These are phyloP conservation scores for Craseonycteris thonglongyai DNA, from an alignment of 2,113 vertebrate species.

Conservation along the genomic window DNA sequence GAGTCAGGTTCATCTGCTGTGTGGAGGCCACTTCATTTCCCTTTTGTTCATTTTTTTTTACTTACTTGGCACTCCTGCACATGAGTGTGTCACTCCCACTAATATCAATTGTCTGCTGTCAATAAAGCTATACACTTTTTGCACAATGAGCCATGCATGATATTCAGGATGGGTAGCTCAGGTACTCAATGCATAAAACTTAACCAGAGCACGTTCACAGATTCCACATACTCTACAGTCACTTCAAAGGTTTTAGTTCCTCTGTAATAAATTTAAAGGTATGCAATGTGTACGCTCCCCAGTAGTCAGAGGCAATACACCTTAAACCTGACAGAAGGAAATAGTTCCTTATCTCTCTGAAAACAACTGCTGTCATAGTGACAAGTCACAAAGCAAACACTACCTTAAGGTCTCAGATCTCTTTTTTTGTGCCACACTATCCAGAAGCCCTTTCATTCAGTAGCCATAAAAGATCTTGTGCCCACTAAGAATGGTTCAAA, in stretches of 20 bases:
- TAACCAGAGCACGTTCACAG: background rate
- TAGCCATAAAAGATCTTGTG: background rate
- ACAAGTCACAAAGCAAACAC: background rate
- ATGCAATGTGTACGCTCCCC: background rate
- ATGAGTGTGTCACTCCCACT: background rate
- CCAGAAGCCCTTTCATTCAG: background rate
- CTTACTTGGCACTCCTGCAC: background rate
- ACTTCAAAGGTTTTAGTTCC: background rate
- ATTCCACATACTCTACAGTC: background rate
- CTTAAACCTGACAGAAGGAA: background rate
- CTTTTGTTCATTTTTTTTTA: conserved; percentile 42
- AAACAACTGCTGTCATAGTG: background rate
- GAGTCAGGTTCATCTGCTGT: conserved; percentile 20
- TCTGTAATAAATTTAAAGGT: background rate
- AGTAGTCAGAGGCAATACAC: background rate
- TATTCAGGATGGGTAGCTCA: background rate
- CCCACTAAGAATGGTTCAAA: background rate
- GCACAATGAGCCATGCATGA: background rate
- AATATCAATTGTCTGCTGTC: conserved; percentile 53
- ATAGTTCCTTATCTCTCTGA: background rate
- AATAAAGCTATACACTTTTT: conserved; percentile 7
- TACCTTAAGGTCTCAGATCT: background rate
- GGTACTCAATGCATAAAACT: background rate
- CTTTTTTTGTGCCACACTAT: background rate
- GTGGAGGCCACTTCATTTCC: conserved; percentile 51